Conservation (phyloP, 2,888 invertebrate species). For the Tetragonula carbonaria region DNA sequence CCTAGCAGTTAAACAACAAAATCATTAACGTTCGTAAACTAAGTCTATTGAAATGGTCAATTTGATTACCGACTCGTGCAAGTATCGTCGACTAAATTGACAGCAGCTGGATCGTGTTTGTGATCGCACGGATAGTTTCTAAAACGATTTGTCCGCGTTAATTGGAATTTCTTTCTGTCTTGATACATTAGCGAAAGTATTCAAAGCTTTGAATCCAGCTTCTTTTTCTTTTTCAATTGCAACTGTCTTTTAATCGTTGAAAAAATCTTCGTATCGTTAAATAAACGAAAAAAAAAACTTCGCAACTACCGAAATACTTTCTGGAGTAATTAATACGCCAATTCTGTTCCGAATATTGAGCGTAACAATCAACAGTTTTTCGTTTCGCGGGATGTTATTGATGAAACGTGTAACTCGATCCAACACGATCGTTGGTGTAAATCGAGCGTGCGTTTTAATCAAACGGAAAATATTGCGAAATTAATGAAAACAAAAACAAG, state of each 20-base stretch:
- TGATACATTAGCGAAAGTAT: too few species aligned
- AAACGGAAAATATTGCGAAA: slow-evolving; percentile 13
- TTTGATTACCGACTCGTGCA: slow-evolving; percentile 34
- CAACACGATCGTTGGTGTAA: neutral
- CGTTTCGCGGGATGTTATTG: neutral
- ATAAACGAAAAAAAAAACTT: too few species aligned
- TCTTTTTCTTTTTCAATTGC: too few species aligned
- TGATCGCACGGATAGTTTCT: slow-evolving; percentile 1
- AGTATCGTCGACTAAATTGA: slow-evolving; percentile 12
- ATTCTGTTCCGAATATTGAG: neutral
- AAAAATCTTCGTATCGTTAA: too few species aligned
- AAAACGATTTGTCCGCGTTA: neutral
- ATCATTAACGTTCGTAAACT: slow-evolving; percentile 20
- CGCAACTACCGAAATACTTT: too few species aligned
- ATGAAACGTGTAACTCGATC: neutral
- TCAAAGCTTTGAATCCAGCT: too few species aligned
- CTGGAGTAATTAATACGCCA: neutral
- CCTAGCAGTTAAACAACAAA: slow-evolving; percentile 10
- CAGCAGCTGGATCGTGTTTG: neutral
- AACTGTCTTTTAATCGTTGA: too few species aligned
- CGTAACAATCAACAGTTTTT: neutral
- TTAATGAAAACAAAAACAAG: slow-evolving; percentile 6
- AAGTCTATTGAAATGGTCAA: slow-evolving; percentile 32
- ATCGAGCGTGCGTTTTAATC: slow-evolving; percentile 20
- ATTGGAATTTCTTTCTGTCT: neutral